phyloP scores from a whole-genome alignment of 2,797 vertebrate species.

The Strix occidentalis region DNA sequence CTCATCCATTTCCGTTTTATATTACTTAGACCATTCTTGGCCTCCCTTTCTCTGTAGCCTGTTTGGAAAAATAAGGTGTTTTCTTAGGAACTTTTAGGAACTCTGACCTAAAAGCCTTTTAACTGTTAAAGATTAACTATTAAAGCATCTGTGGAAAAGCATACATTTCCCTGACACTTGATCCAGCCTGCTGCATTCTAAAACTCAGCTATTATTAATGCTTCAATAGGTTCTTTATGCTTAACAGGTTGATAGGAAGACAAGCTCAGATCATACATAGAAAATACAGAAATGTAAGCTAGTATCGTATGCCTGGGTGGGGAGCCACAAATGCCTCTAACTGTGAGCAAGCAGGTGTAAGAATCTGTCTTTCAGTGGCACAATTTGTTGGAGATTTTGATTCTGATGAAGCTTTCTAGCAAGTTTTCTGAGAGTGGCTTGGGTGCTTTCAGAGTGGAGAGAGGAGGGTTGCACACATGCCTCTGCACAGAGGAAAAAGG shows the following conservation, averaged over 20 bases:
- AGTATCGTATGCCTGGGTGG: accelerated
- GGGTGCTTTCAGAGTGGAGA: background rate
- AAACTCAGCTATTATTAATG: background rate
- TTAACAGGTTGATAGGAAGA: background rate
- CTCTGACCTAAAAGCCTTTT: background rate
- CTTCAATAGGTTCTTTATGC: background rate
- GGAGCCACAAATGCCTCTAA: background rate
- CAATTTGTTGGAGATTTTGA: background rate
- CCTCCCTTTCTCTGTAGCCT: background rate
- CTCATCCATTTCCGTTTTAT: background rate
- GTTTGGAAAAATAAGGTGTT: background rate
- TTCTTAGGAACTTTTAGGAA: background rate
- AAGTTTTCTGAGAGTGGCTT: background rate
- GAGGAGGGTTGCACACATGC: background rate
- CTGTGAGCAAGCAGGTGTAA: background rate
- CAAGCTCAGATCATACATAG: background rate
- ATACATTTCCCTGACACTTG: background rate
- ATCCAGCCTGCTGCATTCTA: background rate
- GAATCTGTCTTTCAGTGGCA: background rate
- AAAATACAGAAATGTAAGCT: background rate
- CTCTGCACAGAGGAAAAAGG: background rate
- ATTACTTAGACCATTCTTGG: background rate
- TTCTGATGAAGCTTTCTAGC: background rate
- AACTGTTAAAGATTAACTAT: conserved; percentile 34
- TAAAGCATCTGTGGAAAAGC: conserved; percentile 2